A percentile compares a stretch with the other conserved stretches of the same genome.
Conservation (phyloP, 2,888 invertebrate species). For the Melanostoma scalare region DNA sequence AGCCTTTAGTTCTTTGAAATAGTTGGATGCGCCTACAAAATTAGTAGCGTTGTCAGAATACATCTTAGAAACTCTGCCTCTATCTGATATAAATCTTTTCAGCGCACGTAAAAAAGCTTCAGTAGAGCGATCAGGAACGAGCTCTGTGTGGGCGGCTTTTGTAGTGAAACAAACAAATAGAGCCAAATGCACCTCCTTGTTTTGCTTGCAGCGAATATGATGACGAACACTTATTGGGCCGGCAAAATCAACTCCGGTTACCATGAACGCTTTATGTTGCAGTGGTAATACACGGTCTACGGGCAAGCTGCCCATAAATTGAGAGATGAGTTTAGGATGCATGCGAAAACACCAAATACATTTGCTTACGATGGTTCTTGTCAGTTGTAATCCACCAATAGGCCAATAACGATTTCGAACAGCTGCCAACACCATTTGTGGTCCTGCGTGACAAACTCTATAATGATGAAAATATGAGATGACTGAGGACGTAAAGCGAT, state of each 20-base stretch:
- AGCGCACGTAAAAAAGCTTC: slow-evolving; percentile 48
- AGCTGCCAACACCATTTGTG: slow-evolving; percentile 50
- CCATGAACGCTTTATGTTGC: slow-evolving; percentile 43
- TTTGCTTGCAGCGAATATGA: slow-evolving; percentile 11
- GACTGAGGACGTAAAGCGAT: slow-evolving; percentile 50
- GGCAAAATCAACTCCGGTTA: slow-evolving; percentile 62
- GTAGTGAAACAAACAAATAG: slow-evolving; percentile 55
- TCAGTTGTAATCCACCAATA: slow-evolving; percentile 25
- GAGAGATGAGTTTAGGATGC: slow-evolving; percentile 50
- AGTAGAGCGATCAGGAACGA: slow-evolving; percentile 42
- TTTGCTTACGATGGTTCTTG: slow-evolving; percentile 45
- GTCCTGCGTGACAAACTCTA: slow-evolving; percentile 48
- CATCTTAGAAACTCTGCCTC: slow-evolving; percentile 34
- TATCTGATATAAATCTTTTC: slow-evolving; percentile 50
- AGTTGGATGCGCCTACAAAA: slow-evolving; percentile 15
- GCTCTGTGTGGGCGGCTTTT: slow-evolving; percentile 51
- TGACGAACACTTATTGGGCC: slow-evolving; percentile 25
- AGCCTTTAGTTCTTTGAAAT: slow-evolving; percentile 3
- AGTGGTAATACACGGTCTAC: slow-evolving; percentile 45
- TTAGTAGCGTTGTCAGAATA: slow-evolving; percentile 51
- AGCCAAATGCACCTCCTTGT: slow-evolving; percentile 24
- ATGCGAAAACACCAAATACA: slow-evolving; percentile 58
- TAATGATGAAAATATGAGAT: slow-evolving; percentile 52
- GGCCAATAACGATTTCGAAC: slow-evolving; percentile 62
- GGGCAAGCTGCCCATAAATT: slow-evolving; percentile 56